Evolutionary conservation across 1,140 invertebrate genomes (phyloP).

Genomic region (Aphis gossypii): DNA sequence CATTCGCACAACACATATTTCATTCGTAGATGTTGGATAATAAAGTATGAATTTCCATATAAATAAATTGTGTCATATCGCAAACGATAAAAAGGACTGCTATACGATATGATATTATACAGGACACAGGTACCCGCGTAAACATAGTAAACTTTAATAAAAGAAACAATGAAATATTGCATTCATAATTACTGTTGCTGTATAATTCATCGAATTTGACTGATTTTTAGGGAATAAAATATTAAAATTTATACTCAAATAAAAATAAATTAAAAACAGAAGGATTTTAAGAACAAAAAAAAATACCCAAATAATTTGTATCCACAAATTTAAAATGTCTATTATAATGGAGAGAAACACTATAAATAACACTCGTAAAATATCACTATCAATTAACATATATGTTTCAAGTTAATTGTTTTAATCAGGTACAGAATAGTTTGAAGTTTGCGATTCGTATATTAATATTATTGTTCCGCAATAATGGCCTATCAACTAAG

Average conservation of each 20-base stretch:
- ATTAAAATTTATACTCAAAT: neutral
- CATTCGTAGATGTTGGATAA: neutral
- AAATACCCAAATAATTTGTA: neutral
- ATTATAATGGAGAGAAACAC: neutral
- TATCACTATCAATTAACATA: neutral
- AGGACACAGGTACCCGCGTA: neutral
- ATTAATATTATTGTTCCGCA: slow-evolving; percentile 7
- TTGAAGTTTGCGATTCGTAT: neutral
- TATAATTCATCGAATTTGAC: neutral
- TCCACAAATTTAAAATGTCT: neutral
- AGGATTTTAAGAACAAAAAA: neutral
- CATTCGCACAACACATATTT: neutral
- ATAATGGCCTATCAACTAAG: neutral
- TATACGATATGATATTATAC: neutral
- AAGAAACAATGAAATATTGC: neutral
- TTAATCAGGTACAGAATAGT: neutral
- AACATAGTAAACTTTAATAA: neutral
- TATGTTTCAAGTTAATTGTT: neutral
- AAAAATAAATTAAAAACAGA: neutral
- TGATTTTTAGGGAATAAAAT: neutral
- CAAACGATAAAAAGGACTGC: neutral
- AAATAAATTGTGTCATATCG: neutral
- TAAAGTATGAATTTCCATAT: neutral
- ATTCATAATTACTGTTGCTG: neutral
- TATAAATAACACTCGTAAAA: neutral